A percentile compares a stretch with the other conserved stretches of the same genome.
Evolutionary conservation across 2,797 vertebrate species (phyloP).

Genomic region (Macrochelys suwanniensis): DNA sequence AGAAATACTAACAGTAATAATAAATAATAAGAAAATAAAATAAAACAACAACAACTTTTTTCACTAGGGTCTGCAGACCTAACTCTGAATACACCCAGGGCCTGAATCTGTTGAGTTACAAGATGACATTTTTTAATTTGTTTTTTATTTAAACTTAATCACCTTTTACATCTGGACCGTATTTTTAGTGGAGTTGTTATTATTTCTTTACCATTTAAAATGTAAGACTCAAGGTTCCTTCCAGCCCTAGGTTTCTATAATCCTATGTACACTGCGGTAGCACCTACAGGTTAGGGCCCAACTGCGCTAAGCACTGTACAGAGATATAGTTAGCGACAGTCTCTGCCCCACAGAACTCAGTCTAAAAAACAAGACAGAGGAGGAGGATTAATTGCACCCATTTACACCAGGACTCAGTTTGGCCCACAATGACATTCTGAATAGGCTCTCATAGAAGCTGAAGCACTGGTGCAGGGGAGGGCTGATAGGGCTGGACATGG

Average conservation of each 20-base stretch:
- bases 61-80: background rate
- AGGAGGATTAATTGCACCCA: background rate
- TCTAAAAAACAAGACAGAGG: background rate
- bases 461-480: background rate
- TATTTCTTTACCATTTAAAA: background rate
- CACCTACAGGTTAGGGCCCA: background rate
- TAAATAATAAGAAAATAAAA: too few relatives aligned
- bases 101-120: background rate
- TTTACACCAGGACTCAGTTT: background rate
- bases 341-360: background rate
- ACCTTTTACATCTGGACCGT: background rate
- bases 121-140: background rate
- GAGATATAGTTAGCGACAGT: background rate
- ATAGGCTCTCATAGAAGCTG: background rate
- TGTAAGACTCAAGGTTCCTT: too few relatives aligned
- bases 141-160: background rate
- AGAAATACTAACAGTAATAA: background rate
- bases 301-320: background rate
- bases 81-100: background rate
- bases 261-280: background rate
- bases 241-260: background rate
- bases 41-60: rapidly evolving
- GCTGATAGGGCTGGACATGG: background rate
- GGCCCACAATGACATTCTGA: background rate
- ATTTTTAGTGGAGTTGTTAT: background rate